Percentiles rank a stretch among this genome's conserved stretches.
Conservation (phyloP, 2,888 invertebrate genomes). For the Isoperla grammatica region DNA sequence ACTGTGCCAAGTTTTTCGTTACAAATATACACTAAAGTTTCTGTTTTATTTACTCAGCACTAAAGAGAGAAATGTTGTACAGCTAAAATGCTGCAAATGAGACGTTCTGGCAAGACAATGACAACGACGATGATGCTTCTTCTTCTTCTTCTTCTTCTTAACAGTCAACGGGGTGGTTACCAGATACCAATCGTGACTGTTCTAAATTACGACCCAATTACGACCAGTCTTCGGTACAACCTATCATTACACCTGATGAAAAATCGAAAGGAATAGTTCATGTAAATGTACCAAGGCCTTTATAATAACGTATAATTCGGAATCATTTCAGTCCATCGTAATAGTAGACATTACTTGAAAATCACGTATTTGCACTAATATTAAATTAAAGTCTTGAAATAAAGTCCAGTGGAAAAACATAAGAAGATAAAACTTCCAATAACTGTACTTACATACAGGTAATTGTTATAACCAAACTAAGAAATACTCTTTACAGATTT, state of each 20-base stretch:
- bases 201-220: slow-evolving; percentile 26
- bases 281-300: slow-evolving; percentile 26
- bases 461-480: background rate
- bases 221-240: slow-evolving; percentile 20
- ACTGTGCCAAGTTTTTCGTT: slow-evolving; percentile 12
- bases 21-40: slow-evolving; percentile 7
- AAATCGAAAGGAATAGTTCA: slow-evolving; percentile 22
- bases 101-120: background rate
- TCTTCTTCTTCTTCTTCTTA: too few species aligned
- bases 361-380: slow-evolving; percentile 24
- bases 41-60: slow-evolving; percentile 8
- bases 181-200: slow-evolving; percentile 19
- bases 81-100: slow-evolving; percentile 16
- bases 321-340: slow-evolving; percentile 24
- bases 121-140: too few species aligned
- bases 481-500: background rate
- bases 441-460: background rate
- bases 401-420: slow-evolving; percentile 13
- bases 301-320: slow-evolving; percentile 26
- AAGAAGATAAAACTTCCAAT: background rate
- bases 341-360: slow-evolving; percentile 24
- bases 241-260: slow-evolving; percentile 23
- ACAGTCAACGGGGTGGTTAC: too few species aligned
- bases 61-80: slow-evolving; percentile 21
- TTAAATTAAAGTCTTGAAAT: slow-evolving; percentile 17